phyloP scores from a whole-genome alignment of 2,888 invertebrate genomes.

The Lasius fuliginosus region DNA sequence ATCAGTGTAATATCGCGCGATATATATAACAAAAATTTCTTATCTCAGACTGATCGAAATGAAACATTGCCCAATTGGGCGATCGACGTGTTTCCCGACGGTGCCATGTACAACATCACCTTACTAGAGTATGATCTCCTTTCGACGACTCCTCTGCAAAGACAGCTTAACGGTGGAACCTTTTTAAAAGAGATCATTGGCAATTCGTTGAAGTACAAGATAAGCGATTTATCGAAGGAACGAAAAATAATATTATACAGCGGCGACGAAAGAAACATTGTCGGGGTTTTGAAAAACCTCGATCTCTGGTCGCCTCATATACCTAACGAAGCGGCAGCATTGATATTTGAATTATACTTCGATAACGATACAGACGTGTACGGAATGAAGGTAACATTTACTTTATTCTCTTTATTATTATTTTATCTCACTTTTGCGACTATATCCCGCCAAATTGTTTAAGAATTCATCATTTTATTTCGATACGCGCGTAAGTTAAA shows the following conservation, averaged over 20 bases:
- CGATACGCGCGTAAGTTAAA: background rate
- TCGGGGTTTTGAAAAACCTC: slow-evolving; percentile 79
- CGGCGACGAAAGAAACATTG: slow-evolving; percentile 80
- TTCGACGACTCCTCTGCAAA: slow-evolving; percentile 86
- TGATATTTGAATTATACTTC: slow-evolving; percentile 80
- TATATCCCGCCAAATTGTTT: background rate
- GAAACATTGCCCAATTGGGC: slow-evolving; percentile 88
- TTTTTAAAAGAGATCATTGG: slow-evolving; percentile 76
- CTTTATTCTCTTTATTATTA: background rate
- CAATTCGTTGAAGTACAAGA: slow-evolving; percentile 68
- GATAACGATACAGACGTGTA: slow-evolving; percentile 70
- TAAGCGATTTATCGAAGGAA: slow-evolving; percentile 28
- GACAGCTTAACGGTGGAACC: slow-evolving; percentile 88
- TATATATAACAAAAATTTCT: background rate
- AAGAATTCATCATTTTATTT: background rate
- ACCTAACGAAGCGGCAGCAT: slow-evolving; percentile 78
- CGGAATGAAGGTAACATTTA: slow-evolving; percentile 78
- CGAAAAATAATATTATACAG: slow-evolving; percentile 80
- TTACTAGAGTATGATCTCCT: slow-evolving; percentile 88
- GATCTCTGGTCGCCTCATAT: slow-evolving; percentile 80
- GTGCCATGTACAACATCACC: slow-evolving; percentile 87
- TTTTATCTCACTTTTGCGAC: background rate
- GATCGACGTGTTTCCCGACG: slow-evolving; percentile 86
- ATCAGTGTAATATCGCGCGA: background rate
- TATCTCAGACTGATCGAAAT: slow-evolving; percentile 74